phyloP scores from a whole-genome alignment of 2,888 invertebrate genomes.

The Nephrotoma appendiculata region DNA sequence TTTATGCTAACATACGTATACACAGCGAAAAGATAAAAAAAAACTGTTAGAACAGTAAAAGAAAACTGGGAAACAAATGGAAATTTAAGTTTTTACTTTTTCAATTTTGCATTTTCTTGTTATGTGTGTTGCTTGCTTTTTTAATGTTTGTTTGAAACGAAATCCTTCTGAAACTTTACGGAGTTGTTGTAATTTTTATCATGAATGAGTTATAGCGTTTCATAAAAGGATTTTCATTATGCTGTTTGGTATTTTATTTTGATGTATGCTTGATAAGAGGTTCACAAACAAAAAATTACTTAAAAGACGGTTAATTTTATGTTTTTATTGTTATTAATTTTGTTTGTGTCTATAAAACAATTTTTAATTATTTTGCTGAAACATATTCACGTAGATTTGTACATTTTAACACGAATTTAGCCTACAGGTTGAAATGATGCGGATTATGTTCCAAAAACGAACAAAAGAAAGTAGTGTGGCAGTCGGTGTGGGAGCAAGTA shows the following conservation, averaged over 20 bases:
- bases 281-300: neutral
- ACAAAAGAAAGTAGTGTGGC: too few relatives aligned
- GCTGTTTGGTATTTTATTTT: neutral
- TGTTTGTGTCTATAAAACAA: neutral
- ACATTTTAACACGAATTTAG: neutral
- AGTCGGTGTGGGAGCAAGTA: too few relatives aligned
- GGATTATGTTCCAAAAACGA: neutral
- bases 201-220: neutral
- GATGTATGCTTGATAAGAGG: neutral
- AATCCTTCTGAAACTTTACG: neutral
- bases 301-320: neutral
- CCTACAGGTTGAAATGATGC: neutral
- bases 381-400: neutral
- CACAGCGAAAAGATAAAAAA: neutral
- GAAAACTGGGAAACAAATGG: neutral
- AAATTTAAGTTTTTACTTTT: slow-evolving; percentile 1
- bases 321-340: neutral
- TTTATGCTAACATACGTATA: neutral
- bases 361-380: neutral
- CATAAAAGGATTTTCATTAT: neutral
- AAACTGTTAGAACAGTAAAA: neutral
- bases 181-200: neutral
- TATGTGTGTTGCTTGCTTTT: neutral
- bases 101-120: neutral
- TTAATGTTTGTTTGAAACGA: slow-evolving; percentile 3